A percentile compares a stretch with the other conserved stretches of the same genome.
Evolutionary conservation across 2,888 invertebrate species (phyloP).

Genomic region (Drosophila tripunctata): DNA sequence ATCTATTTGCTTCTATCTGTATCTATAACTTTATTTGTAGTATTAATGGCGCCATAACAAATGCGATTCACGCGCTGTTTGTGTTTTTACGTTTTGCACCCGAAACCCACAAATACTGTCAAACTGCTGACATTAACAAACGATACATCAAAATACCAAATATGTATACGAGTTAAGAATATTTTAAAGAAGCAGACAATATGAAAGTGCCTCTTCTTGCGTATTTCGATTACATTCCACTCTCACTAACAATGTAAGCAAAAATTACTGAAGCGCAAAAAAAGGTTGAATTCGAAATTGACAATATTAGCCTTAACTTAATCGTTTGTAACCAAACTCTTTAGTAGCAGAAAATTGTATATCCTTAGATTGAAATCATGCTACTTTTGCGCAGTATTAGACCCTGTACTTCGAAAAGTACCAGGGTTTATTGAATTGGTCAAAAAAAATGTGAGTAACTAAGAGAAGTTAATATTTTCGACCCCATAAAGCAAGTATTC

Average conservation of each 20-base stretch:
- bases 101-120: constrained; percentile 16
- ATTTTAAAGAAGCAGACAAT: constrained; percentile 6
- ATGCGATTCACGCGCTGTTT: constrained; percentile 56
- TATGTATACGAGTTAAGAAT: constrained; percentile 5
- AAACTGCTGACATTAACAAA: constrained; percentile 43
- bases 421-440: too few species aligned
- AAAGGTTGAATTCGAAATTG: neutral
- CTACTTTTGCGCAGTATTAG: too few species aligned
- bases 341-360: too few species aligned
- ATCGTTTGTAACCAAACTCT: too few species aligned
- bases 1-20: neutral
- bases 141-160: constrained; percentile 51
- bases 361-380: too few species aligned
- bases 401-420: too few species aligned
- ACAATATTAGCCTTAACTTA: neutral
- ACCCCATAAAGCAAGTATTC: too few species aligned
- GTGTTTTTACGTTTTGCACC: constrained; percentile 23
- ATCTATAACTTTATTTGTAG: constrained; percentile 9
- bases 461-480: too few species aligned
- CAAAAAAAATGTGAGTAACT: too few species aligned
- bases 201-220: constrained; percentile 14
- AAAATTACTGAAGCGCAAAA: neutral
- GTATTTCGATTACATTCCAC: constrained; percentile 23
- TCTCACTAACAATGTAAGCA: neutral
- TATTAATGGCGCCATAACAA: constrained; percentile 31